A percentile compares a stretch with the other conserved stretches of the same genome.
phyloP scores from a whole-genome alignment of 2,797 vertebrate genomes.

The Hozukius guyotensis region DNA sequence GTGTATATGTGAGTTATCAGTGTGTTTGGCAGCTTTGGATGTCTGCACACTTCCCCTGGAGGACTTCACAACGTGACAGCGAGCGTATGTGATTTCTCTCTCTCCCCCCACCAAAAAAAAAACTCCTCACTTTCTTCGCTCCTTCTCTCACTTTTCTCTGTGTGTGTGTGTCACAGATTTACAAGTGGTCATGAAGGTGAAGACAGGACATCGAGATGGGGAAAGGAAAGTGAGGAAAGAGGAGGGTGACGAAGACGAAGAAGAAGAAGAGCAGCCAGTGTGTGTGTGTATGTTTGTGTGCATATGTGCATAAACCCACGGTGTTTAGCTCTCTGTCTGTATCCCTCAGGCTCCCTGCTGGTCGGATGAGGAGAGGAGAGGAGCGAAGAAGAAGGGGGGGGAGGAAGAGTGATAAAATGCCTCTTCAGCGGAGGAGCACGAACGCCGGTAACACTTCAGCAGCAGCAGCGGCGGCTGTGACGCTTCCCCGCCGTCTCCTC shows the following conservation, averaged over 20 bases:
- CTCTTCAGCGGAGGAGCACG: constrained; percentile 49
- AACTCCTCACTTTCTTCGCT: constrained; percentile 28
- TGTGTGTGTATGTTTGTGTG: constrained; percentile 13
- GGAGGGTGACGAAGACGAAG: constrained; percentile 44
- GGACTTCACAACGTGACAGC: constrained; percentile 66
- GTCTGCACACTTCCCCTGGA: constrained; percentile 56
- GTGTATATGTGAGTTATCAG: constrained; percentile 11
- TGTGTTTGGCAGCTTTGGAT: constrained; percentile 47
- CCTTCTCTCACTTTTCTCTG: constrained; percentile 25
- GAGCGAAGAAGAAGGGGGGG: background rate
- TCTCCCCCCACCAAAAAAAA: background rate
- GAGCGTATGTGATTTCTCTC: constrained; percentile 47
- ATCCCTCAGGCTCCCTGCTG: constrained; percentile 64
- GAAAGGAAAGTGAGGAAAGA: constrained; percentile 34
- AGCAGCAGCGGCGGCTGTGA: constrained; percentile 32
- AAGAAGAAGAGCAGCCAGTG: constrained; percentile 42
- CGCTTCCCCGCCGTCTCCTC: constrained; percentile 46
- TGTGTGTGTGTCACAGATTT: constrained; percentile 39
- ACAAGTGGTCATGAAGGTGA: constrained; percentile 61
- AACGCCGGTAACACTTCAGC: constrained; percentile 60
- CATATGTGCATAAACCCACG: constrained; percentile 47
- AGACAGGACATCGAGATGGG: constrained; percentile 53
- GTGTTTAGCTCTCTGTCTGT: constrained; percentile 67
- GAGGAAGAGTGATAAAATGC: constrained; percentile 46
- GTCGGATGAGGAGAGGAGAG: constrained; percentile 49